Conservation (phyloP, 2,888 invertebrate species). For the Diplazon laetatorius region DNA sequence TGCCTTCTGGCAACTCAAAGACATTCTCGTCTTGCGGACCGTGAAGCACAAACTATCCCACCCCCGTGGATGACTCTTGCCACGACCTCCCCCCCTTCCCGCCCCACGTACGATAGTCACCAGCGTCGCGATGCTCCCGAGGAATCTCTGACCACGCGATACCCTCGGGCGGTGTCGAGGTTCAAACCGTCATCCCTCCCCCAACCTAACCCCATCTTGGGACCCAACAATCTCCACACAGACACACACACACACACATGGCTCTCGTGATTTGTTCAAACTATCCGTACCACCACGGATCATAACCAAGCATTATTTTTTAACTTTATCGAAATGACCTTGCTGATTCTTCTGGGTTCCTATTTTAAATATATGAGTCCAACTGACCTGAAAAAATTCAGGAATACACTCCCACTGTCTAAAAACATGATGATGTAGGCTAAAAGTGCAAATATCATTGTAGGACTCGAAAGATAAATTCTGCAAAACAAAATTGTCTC, state of each 20-base stretch:
- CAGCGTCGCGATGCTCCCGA: constrained; percentile 48
- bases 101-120: constrained; percentile 34
- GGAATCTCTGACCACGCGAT: constrained; percentile 81
- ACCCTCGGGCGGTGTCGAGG: constrained; percentile 70
- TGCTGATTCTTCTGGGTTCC: too few species aligned
- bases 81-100: too few species aligned
- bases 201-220: constrained; percentile 59
- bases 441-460: too few species aligned
- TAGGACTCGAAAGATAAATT: too few species aligned
- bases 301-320: too few species aligned
- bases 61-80: constrained; percentile 61
- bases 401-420: too few species aligned
- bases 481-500: too few species aligned
- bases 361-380: too few species aligned
- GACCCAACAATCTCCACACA: constrained; percentile 77
- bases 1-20: constrained; percentile 81
- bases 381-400: too few species aligned
- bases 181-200: not conserved
- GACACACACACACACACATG: too few species aligned
- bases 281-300: constrained; percentile 1
- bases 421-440: too few species aligned
- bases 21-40: constrained; percentile 81
- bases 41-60: constrained; percentile 76
- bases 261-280: constrained; percentile 64
- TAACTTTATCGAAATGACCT: too few species aligned